A percentile compares a stretch with the other conserved stretches of the same genome.
phyloP scores from a whole-genome alignment of 92 coral and sea anemone genomes.

The Umimayanthus chanpuru region DNA sequence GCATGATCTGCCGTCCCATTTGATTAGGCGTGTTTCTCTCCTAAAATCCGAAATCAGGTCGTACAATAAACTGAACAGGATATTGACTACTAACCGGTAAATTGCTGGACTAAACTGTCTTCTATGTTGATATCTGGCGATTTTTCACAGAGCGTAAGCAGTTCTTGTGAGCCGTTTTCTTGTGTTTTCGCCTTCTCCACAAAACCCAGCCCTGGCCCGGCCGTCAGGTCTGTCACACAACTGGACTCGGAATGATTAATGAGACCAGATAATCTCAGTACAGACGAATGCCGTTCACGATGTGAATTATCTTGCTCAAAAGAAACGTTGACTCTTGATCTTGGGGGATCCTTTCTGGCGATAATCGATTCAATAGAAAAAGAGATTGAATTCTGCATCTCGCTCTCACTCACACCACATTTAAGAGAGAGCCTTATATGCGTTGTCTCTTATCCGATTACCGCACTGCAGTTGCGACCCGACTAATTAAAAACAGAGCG shows the following conservation, averaged over 20 bases:
- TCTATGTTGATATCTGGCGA: slow-evolving; percentile 14
- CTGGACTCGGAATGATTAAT: slow-evolving; percentile 39
- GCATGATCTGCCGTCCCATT: neutral
- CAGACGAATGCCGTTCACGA: slow-evolving; percentile 21
- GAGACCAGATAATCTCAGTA: slow-evolving; percentile 33
- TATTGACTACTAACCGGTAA: slow-evolving; percentile 16
- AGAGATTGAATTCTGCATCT: slow-evolving; percentile 87
- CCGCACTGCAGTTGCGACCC: slow-evolving; percentile 66
- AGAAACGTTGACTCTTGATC: slow-evolving; percentile 28
- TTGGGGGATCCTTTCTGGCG: slow-evolving; percentile 86
- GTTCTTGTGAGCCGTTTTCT: neutral
- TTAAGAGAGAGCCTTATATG: slow-evolving; percentile 5
- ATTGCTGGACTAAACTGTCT: slow-evolving; percentile 16
- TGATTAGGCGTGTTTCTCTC: slow-evolving; percentile 8
- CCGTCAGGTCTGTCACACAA: slow-evolving; percentile 39
- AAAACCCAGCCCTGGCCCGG: slow-evolving; percentile 9
- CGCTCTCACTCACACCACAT: slow-evolving; percentile 2
- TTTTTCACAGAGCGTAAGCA: neutral
- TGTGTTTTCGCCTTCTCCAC: slow-evolving; percentile 5
- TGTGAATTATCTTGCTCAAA: slow-evolving; percentile 42
- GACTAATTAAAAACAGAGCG: slow-evolving; percentile 80
- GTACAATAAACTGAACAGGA: neutral
- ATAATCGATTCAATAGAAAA: slow-evolving; percentile 95
- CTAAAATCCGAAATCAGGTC: neutral
- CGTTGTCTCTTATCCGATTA: slow-evolving; percentile 96